Evolutionary conservation across 2,113 vertebrate genomes (phyloP), one percentile per base, ranked within the genome.

Genomic region (Rhinopithecus roxellana): DNA sequence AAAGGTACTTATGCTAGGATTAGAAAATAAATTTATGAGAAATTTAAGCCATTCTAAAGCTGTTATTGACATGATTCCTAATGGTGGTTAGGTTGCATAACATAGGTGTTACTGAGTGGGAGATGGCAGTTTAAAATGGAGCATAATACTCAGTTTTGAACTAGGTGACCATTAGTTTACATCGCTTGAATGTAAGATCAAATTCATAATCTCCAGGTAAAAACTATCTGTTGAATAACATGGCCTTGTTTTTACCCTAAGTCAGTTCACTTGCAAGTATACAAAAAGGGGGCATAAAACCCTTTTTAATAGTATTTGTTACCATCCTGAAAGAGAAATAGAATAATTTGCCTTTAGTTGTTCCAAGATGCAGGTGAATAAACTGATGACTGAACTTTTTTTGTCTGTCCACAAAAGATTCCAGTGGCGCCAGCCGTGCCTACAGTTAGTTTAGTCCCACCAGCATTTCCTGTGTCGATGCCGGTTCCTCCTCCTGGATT

Each of bases 401-500:
- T 97, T 97, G 96, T 88, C 94, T 97, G 59, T 35, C 85, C 59
- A 81, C 59, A 57, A 98, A 98, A 99, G 99, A 99, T 99, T 75
- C 99, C 99, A 48, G 99, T 99, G 93, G 98, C 99, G 25, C 99
- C 99, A 97, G 98, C 99, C 9, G 99, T 99, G 96, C 99, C 99
- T 95, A 97, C 99, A 79, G 99, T 99, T 91, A 99, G 99, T 96
- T 99, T 99, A 98, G 99, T 99, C 74, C 99, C 99, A 48, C 99
- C 99, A 85, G 95, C 99, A 0, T 99, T 99, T 98, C 99, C 99
- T 11, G 99, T 99, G 95, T 99, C 99, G 30, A 99, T 99, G 99
- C 97, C 99, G 3, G 99, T 99, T 94, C 99, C 99, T 69, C 99
- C 99, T 92, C 99, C 99, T 95, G 99, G 99, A 81, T 99, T 99